These are phyloP conservation scores for Chrosomus eos DNA, from an alignment of 2,797 vertebrate genomes.

Conservation along the genomic window DNA sequence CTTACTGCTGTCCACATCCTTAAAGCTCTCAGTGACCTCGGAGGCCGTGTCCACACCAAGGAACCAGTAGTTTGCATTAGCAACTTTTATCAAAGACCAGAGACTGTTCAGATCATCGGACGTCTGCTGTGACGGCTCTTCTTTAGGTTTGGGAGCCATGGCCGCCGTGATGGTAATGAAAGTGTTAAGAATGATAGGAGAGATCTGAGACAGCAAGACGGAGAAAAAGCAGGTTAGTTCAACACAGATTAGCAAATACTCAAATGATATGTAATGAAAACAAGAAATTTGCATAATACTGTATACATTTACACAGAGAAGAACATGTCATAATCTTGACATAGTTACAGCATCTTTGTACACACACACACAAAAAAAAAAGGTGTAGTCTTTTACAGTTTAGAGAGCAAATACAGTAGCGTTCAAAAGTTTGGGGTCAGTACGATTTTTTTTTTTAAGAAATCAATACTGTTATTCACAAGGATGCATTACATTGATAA, in stretches of 20 bases:
- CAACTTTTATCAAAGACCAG: conserved; percentile 83
- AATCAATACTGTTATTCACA: neutral
- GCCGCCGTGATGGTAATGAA: conserved; percentile 90
- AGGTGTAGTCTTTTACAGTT: neutral
- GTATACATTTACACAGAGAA: neutral
- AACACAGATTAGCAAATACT: neutral
- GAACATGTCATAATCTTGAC: neutral
- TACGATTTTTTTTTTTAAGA: neutral
- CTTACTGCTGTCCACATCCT: conserved; percentile 64
- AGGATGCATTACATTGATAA: neutral
- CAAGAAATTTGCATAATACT: neutral
- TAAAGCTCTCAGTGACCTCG: conserved; percentile 88
- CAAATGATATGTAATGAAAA: neutral
- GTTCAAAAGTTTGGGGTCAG: neutral
- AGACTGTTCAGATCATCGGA: conserved; percentile 68
- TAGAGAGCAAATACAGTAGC: neutral
- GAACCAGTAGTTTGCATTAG: conserved; percentile 88
- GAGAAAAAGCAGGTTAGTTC: neutral
- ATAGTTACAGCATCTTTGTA: neutral
- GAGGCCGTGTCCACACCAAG: conserved; percentile 89
- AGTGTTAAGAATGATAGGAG: conserved; percentile 95
- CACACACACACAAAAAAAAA: neutral
- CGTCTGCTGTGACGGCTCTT: conserved; percentile 67
- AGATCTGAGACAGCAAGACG: conserved; percentile 78
- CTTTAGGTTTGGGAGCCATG: conserved; percentile 78